Percentiles rank a stretch among this genome's conserved stretches.
Conservation (phyloP, 2,888 invertebrate species). For the Plagodis pulveraria region DNA sequence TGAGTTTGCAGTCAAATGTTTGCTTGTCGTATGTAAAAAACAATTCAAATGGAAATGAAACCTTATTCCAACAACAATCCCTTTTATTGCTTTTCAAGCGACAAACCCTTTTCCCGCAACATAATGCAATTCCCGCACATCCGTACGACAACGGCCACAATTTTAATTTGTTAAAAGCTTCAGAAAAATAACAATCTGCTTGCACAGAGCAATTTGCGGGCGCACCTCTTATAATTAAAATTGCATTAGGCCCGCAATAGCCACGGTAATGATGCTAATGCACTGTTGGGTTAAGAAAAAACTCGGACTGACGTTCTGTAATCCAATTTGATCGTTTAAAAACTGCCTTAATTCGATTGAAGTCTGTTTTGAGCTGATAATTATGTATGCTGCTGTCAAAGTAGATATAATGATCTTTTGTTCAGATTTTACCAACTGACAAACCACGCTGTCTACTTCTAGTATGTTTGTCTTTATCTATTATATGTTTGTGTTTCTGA, state of each 20-base stretch:
- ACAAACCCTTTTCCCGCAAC: not conserved
- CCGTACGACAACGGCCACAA: slow-evolving; percentile 43
- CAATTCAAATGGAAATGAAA: not conserved
- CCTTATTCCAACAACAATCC: not conserved
- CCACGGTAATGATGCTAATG: slow-evolving; percentile 72
- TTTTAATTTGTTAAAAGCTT: slow-evolving; percentile 82
- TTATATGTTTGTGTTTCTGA: too few species aligned
- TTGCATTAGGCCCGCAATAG: slow-evolving; percentile 79
- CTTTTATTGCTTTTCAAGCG: slow-evolving; percentile 1
- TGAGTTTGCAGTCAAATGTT: too few species aligned
- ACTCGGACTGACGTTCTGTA: slow-evolving; percentile 58
- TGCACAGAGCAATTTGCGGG: slow-evolving; percentile 71
- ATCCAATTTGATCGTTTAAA: slow-evolving; percentile 59
- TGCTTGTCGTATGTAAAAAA: too few species aligned
- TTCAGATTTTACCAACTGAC: too few species aligned
- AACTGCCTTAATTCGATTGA: slow-evolving; percentile 51
- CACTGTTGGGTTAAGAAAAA: slow-evolving; percentile 72
- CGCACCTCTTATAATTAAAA: slow-evolving; percentile 83
- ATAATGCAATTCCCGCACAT: slow-evolving; percentile 17
- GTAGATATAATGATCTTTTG: too few species aligned
- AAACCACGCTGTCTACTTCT: too few species aligned
- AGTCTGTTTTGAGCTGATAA: slow-evolving; percentile 10
- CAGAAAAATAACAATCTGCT: slow-evolving; percentile 80
- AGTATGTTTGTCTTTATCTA: too few species aligned
- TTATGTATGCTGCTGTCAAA: not conserved